These are phyloP conservation scores for Herpailurus yagouaroundi DNA, from an alignment of 2,113 vertebrate genomes.

Conservation along the genomic window DNA sequence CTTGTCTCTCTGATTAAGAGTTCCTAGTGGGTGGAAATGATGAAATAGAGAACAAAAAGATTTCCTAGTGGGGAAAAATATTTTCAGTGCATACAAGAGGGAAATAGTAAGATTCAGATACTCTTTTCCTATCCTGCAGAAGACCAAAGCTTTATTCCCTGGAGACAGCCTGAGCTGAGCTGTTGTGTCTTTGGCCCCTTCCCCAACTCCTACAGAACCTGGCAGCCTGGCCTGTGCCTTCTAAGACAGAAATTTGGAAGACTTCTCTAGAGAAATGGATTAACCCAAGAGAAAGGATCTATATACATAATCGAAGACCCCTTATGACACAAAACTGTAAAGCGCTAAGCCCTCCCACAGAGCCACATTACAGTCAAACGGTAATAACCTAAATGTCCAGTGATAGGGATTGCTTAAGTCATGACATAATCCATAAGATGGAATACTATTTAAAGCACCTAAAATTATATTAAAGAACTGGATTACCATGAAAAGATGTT, in stretches of 20 bases:
- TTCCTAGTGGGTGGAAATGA: background rate
- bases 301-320: background rate
- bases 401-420: background rate
- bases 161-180: background rate
- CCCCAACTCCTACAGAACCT: background rate
- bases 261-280: background rate
- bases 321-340: background rate
- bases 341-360: background rate
- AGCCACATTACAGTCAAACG: background rate
- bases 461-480: background rate
- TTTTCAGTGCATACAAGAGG: background rate
- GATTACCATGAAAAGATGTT: background rate
- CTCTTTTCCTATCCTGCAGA: background rate
- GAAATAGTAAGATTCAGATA: background rate
- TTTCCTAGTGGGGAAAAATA: background rate
- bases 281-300: background rate
- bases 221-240: background rate
- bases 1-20: background rate
- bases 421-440: background rate
- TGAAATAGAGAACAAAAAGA: background rate
- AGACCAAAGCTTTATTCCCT: background rate
- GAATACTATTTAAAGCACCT: background rate
- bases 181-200: background rate
- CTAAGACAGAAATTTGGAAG: background rate
- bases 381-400: background rate